Conservation (phyloP, 2,888 invertebrate species). For the Drosophila subquinaria region DNA sequence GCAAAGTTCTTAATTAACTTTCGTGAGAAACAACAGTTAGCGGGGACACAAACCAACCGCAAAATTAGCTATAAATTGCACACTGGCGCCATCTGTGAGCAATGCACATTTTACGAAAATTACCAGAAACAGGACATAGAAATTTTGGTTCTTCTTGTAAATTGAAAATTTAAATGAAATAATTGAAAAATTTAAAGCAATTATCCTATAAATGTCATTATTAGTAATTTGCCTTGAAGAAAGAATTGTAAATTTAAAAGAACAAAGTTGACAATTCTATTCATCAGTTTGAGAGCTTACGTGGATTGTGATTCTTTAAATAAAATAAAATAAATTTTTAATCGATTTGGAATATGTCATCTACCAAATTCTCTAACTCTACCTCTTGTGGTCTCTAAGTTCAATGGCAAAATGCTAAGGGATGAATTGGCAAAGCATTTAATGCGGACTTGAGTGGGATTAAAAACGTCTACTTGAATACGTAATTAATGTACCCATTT, state of each 20-base stretch:
- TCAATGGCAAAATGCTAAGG: constrained; percentile 5
- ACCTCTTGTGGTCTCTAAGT: neutral
- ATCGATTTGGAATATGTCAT: neutral
- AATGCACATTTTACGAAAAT: neutral
- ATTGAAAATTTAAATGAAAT: neutral
- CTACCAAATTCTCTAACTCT: neutral
- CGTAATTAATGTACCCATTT: neutral
- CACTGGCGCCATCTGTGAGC: constrained; percentile 65
- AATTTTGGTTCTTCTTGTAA: neutral
- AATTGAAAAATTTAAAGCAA: neutral
- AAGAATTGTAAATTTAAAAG: neutral
- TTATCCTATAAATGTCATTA: neutral
- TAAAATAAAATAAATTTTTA: neutral
- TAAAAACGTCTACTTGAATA: neutral
- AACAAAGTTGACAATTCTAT: neutral
- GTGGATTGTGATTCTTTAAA: no score
- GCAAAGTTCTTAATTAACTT: constrained; percentile 53
- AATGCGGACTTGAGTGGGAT: neutral
- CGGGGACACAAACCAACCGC: constrained; percentile 69
- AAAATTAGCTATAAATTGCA: constrained; percentile 80
- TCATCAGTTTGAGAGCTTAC: neutral
- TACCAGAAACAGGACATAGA: neutral
- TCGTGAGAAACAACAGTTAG: constrained; percentile 40
- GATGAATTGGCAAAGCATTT: neutral
- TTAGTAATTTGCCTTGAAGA: no score